A percentile compares a stretch with the other conserved stretches of the same genome.
phyloP scores from a whole-genome alignment of 2,888 invertebrate genomes.

The Leptothorax acervorum region DNA sequence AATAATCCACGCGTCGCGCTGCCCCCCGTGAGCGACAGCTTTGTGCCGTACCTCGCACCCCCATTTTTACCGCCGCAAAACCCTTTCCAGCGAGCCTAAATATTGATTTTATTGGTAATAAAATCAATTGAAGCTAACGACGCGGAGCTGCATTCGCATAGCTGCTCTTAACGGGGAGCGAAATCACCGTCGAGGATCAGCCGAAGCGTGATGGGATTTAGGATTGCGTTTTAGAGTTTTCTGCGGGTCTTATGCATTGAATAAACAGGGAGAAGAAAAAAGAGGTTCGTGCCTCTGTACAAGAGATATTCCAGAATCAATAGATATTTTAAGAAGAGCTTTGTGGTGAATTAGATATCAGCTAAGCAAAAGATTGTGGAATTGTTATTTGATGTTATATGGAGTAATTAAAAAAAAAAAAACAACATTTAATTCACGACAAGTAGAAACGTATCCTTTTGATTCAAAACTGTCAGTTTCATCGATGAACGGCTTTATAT shows the following conservation, averaged over 20 bases:
- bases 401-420: conserved; percentile 15
- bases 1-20: conserved; percentile 75
- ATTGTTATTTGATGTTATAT: neutral
- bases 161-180: conserved; percentile 65
- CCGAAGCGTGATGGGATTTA: conserved; percentile 52
- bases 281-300: neutral
- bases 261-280: neutral
- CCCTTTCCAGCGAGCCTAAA: conserved; percentile 69
- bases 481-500: conserved; percentile 8
- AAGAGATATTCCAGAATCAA: neutral
- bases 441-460: neutral
- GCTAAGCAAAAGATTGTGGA: neutral
- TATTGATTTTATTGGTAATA: conserved; percentile 79
- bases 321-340: neutral
- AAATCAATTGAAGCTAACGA: conserved; percentile 75
- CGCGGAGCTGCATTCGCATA: conserved; percentile 38
- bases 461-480: conserved; percentile 12
- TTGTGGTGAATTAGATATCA: neutral
- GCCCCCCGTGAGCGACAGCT: conserved; percentile 68
- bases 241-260: neutral
- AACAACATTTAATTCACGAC: neutral
- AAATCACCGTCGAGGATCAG: conserved; percentile 63
- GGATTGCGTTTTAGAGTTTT: conserved; percentile 10
- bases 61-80: conserved; percentile 52
- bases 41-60: conserved; percentile 61